Base-by-base conservation (phyloP, 1,140 invertebrate species). In the Atta texana region DNA sequence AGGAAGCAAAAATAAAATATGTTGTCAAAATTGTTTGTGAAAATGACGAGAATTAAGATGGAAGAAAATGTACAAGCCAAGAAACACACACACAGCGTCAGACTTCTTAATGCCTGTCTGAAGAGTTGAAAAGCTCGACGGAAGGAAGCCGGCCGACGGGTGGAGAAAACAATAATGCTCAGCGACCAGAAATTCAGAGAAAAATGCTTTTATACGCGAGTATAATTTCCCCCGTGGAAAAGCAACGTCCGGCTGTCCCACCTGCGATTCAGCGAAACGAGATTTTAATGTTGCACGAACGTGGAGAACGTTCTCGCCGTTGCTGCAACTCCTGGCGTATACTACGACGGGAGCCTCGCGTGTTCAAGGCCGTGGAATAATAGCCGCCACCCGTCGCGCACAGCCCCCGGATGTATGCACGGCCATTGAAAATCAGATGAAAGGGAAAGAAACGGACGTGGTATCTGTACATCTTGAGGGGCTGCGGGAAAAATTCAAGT, bases 161-260 rank as follows among this genome's bases (percentile, higher is more conserved):
- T 57, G 49, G 69, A 55, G 80, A 75, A 84, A 84, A 84, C 80
- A 92, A 91, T 92, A 89, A 90, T 85, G 88, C 87, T 88, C 88
- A 87, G 81, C 61, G 69, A 87, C 85, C 86, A 85, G 84, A 59
- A 87, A 89, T 85, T 63, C 59, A 53, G 55, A 69, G 77, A 84
- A 84, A 80, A 86, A 84, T 78, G 66, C 77, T 86, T 86, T 81
- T 86, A 66, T 86, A 57, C 31, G 69, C 80, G 24, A 44, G 80
- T 84, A 84, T 84, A 84, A 84, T 84, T 84, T 75, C 80, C 57
- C 69, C 55, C 39, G 80, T 28, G 68, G 39, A 72, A 82, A 74
- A 84, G 55, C 55, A 24, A 55, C 69, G 80, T 44, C 49, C 80
- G 80, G 51, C 21, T 75, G 69, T 75, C 69, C 55, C 80, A 84